These are phyloP conservation scores for Thaumatotibia leucotreta DNA, from an alignment of 1,140 invertebrate species.

Conservation along the genomic window DNA sequence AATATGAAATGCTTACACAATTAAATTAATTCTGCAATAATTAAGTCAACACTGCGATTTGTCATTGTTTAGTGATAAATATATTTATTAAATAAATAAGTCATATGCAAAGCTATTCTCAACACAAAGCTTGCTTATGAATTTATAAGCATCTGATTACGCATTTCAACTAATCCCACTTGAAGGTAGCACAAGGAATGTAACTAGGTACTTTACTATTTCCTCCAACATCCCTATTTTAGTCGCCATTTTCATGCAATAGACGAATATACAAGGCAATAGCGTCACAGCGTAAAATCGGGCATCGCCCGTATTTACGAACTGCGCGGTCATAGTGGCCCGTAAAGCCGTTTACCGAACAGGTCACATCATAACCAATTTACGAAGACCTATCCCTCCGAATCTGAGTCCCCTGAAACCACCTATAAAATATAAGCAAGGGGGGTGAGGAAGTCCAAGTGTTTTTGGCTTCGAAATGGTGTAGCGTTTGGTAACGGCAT, in stretches of 20 bases:
- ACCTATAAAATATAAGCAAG: not conserved
- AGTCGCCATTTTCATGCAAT: not conserved
- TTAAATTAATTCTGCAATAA: too few species aligned
- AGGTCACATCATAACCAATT: conserved; percentile 33
- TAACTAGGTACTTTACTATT: not conserved
- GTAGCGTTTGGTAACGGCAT: conserved; percentile 46
- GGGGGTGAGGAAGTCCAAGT: conserved; percentile 18
- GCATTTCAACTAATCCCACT: too few species aligned
- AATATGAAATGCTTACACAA: too few species aligned
- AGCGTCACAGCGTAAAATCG: conserved; percentile 34
- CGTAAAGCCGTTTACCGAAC: conserved; percentile 56
- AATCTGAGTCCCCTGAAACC: not conserved
- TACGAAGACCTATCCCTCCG: conserved; percentile 25
- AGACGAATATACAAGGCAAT: conserved; percentile 18
- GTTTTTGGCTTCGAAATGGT: conserved; percentile 24
- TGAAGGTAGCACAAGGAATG: too few species aligned
- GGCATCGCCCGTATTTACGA: conserved; percentile 28
- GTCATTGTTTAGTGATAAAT: too few species aligned
- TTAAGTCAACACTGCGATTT: too few species aligned
- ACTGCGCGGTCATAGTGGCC: conserved; percentile 47
- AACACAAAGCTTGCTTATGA: too few species aligned
- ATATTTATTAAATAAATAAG: too few species aligned
- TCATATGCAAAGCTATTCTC: too few species aligned
- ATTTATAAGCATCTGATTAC: too few species aligned
- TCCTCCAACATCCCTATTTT: not conserved